Conservation (phyloP, 2,113 vertebrate species). For the Myotis davidii region DNA sequence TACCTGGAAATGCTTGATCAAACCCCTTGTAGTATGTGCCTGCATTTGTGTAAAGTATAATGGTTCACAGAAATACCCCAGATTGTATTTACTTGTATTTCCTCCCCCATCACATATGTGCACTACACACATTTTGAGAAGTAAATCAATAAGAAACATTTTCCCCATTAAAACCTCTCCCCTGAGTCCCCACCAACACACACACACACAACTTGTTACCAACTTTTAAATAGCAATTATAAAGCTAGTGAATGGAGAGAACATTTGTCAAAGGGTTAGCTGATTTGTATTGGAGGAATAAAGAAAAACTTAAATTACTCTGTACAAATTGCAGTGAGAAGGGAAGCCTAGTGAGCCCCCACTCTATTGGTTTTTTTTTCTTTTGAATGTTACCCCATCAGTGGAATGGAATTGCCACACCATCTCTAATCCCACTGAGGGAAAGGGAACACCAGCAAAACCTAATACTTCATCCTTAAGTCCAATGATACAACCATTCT, state of each 20-base stretch:
- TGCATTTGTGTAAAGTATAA: background rate
- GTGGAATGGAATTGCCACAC: background rate
- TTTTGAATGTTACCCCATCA: background rate
- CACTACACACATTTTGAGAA: slow-evolving; percentile 49
- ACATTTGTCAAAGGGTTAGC: background rate
- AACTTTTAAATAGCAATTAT: slow-evolving; percentile 38
- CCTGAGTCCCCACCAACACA: background rate
- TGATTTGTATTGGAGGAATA: background rate
- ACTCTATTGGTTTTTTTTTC: background rate
- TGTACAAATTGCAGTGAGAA: background rate
- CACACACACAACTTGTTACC: background rate
- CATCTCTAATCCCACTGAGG: background rate
- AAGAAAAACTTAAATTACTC: background rate
- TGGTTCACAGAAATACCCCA: background rate
- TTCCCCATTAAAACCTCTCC: slow-evolving; percentile 47
- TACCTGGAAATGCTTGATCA: background rate
- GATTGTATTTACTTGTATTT: slow-evolving; percentile 21
- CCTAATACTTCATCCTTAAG: background rate
- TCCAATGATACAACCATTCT: background rate
- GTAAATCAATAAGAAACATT: slow-evolving; percentile 58
- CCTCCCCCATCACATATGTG: background rate
- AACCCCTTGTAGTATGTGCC: background rate
- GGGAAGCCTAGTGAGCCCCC: background rate
- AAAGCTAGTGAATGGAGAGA: background rate
- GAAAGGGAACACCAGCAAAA: background rate